These are phyloP conservation scores for Helicoverpa armigera DNA, from an alignment of 1,140 invertebrate genomes.

Conservation along the genomic window DNA sequence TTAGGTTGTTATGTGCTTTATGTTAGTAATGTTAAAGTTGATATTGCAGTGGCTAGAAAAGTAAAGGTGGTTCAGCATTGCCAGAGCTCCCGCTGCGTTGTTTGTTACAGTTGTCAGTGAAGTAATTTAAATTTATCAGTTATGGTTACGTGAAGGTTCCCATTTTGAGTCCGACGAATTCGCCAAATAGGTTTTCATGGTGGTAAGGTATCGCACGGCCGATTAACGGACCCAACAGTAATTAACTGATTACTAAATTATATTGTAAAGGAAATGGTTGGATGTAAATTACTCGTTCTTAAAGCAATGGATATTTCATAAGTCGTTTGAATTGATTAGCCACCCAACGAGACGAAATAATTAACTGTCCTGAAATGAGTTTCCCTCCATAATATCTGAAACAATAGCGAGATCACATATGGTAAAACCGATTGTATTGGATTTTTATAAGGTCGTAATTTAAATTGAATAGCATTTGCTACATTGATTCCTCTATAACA, in stretches of 20 bases:
- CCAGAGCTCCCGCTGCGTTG: constrained; percentile 67
- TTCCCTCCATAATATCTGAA: too few species aligned
- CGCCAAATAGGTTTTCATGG: constrained; percentile 36
- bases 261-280: neutral
- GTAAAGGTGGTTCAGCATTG: constrained; percentile 52
- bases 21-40: constrained; percentile 56
- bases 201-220: constrained; percentile 4
- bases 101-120: constrained; percentile 71
- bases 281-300: neutral
- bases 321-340: neutral
- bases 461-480: too few species aligned
- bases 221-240: neutral
- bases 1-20: constrained; percentile 50
- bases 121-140: constrained; percentile 72
- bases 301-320: neutral
- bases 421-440: too few species aligned
- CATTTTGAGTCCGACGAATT: constrained; percentile 25
- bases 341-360: neutral
- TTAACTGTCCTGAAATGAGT: too few species aligned
- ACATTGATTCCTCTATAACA: too few species aligned
- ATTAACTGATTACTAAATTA: constrained; percentile 14
- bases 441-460: too few species aligned
- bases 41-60: constrained; percentile 52
- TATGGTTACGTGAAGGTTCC: constrained; percentile 44
- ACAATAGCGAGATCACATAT: too few species aligned